Percentiles rank a stretch among this genome's conserved stretches.
These are phyloP conservation scores for Chlamydotis undulata DNA, from an alignment of 2,113 vertebrate genomes.

Conservation along the genomic window DNA sequence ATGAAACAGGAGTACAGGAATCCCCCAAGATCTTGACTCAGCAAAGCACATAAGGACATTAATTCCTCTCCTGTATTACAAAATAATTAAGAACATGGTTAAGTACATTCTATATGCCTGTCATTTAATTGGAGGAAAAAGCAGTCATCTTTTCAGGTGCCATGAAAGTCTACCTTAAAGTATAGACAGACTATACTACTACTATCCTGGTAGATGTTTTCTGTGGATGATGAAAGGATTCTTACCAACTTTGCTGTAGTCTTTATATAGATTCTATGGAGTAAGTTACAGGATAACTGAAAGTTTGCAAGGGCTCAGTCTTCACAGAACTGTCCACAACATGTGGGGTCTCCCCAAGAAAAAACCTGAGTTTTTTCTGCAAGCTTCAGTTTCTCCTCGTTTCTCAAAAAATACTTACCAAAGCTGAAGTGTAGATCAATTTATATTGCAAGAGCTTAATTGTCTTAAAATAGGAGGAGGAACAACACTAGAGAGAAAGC, in stretches of 20 bases:
- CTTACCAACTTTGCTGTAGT: background rate
- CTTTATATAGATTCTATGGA: background rate
- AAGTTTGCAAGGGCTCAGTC: background rate
- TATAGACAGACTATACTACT: background rate
- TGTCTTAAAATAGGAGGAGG: background rate
- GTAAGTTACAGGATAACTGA: background rate
- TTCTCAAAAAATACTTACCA: slow-evolving; percentile 13
- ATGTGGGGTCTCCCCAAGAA: background rate
- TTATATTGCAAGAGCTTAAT: background rate
- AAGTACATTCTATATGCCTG: background rate
- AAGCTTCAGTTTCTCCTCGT: background rate
- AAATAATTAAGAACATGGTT: background rate
- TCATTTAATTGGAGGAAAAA: background rate
- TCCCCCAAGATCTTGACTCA: slow-evolving; percentile 37
- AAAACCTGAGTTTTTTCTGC: background rate
- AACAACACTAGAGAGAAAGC: background rate
- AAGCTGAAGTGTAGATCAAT: slow-evolving; percentile 1
- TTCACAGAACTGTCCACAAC: background rate
- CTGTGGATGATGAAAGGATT: background rate
- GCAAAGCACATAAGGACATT: background rate
- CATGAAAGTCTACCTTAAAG: background rate
- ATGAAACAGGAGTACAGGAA: background rate
- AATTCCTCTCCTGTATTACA: background rate
- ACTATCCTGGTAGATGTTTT: background rate
- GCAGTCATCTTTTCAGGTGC: background rate